Evolutionary conservation across 1,140 invertebrate species (phyloP).

Genomic region (Drosophila teissieri): DNA sequence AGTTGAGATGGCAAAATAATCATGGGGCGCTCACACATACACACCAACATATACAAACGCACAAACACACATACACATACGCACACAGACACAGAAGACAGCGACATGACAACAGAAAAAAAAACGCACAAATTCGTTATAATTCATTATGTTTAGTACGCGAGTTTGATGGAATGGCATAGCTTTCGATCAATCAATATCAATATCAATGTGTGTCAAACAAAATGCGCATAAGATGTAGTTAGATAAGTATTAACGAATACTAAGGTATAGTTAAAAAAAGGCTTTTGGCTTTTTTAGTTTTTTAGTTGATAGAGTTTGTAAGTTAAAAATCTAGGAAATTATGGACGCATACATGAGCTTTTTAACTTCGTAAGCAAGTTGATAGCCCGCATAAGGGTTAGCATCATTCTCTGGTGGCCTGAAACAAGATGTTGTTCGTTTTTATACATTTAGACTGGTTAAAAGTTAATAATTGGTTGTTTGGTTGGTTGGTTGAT

Average conservation of each 20-base stretch:
- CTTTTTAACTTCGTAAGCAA: constrained; percentile 99
- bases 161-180: constrained; percentile 70
- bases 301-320: constrained; percentile 32
- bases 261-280: constrained; percentile 73
- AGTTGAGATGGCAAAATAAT: constrained; percentile 16
- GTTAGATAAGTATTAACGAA: constrained; percentile 75
- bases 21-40: constrained; percentile 31
- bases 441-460: constrained; percentile 79
- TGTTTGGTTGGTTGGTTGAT: constrained; percentile 27
- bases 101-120: constrained; percentile 58
- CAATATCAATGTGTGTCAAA: constrained; percentile 65
- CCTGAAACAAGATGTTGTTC: constrained; percentile 87
- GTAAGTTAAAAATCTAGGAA: constrained; percentile 76
- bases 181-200: constrained; percentile 77
- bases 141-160: constrained; percentile 46
- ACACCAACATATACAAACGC: constrained; percentile 30
- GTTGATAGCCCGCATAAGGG: constrained; percentile 97
- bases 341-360: constrained; percentile 95
- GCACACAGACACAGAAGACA: constrained; percentile 59
- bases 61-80: constrained; percentile 46
- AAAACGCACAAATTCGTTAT: constrained; percentile 62
- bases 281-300: constrained; percentile 58
- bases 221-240: constrained; percentile 77
- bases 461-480: constrained; percentile 61
- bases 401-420: constrained; percentile 93